Percentiles rank a stretch among this genome's conserved stretches.
These are phyloP conservation scores for Diglossa cyanea DNA, from an alignment of 2,797 vertebrate genomes.

Conservation along the genomic window DNA sequence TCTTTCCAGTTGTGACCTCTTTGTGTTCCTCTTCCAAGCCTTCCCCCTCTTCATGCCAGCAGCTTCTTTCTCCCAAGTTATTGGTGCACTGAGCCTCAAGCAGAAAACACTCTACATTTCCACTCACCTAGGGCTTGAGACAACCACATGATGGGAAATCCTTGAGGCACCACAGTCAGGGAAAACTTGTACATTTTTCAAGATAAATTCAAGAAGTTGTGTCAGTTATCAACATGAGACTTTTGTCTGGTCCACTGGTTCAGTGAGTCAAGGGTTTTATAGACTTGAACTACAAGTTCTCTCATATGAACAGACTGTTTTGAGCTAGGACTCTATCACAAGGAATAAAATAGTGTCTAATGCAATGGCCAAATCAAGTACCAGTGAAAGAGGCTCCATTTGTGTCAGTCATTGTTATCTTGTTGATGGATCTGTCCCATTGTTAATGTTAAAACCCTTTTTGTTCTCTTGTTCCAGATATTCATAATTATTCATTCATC, in stretches of 20 bases:
- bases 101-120: neutral
- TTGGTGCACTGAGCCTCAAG: neutral
- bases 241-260: neutral
- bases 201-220: neutral
- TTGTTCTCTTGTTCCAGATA: neutral
- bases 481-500: slow-evolving; percentile 5
- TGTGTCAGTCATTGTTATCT: neutral
- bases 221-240: neutral
- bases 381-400: neutral
- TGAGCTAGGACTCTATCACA: neutral
- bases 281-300: neutral
- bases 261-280: neutral
- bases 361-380: neutral
- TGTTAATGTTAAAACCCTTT: neutral
- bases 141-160: neutral
- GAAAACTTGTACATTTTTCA: neutral
- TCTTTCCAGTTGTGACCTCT: neutral
- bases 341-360: neutral
- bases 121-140: neutral
- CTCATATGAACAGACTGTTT: neutral
- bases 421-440: neutral
- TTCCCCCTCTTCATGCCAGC: neutral
- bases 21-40: neutral
- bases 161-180: neutral
- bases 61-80: neutral